Percentiles rank a stretch among this genome's conserved stretches.
These are phyloP conservation scores for Dicycla oo DNA, from an alignment of 2,888 invertebrate species.

Conservation along the genomic window DNA sequence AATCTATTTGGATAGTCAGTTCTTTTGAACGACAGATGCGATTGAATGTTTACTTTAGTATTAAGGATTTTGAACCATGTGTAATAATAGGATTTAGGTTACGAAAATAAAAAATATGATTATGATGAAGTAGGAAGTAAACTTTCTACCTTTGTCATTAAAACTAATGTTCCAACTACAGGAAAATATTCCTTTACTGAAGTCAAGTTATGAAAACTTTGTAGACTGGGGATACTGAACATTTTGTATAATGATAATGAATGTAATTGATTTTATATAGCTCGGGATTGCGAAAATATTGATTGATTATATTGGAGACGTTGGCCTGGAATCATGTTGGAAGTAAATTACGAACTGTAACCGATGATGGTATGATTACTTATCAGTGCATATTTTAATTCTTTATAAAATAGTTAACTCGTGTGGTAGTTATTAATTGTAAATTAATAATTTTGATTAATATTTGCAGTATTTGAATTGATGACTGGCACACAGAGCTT, in stretches of 20 bases:
- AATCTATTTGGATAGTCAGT: slow-evolving; percentile 39
- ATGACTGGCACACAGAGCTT: slow-evolving; percentile 31
- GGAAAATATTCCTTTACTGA: slow-evolving; percentile 43
- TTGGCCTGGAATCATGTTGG: slow-evolving; percentile 50
- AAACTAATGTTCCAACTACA: slow-evolving; percentile 24
- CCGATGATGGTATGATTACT: slow-evolving; percentile 18
- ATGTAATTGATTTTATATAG: slow-evolving; percentile 34
- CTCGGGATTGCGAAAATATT: slow-evolving; percentile 39
- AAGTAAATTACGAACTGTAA: slow-evolving; percentile 25
- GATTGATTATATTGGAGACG: slow-evolving; percentile 41
- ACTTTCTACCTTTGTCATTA: slow-evolving; percentile 36
- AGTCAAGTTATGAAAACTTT: slow-evolving; percentile 45
- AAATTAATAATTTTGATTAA: slow-evolving; percentile 44
- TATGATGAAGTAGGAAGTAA: slow-evolving; percentile 34
- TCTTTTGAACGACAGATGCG: slow-evolving; percentile 54
- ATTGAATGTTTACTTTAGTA: slow-evolving; percentile 55
- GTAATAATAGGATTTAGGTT: slow-evolving; percentile 27
- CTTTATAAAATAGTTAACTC: slow-evolving; percentile 49
- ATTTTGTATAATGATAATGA: slow-evolving; percentile 30
- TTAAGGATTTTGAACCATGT: slow-evolving; percentile 46
- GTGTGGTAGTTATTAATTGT: slow-evolving; percentile 56
- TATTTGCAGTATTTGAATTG: slow-evolving; percentile 47
- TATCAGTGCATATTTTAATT: slow-evolving; percentile 47
- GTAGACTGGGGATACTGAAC: slow-evolving; percentile 47
- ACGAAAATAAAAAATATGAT: slow-evolving; percentile 16